phyloP scores from a whole-genome alignment of 2,113 vertebrate genomes.

The Thomomys bottae region DNA sequence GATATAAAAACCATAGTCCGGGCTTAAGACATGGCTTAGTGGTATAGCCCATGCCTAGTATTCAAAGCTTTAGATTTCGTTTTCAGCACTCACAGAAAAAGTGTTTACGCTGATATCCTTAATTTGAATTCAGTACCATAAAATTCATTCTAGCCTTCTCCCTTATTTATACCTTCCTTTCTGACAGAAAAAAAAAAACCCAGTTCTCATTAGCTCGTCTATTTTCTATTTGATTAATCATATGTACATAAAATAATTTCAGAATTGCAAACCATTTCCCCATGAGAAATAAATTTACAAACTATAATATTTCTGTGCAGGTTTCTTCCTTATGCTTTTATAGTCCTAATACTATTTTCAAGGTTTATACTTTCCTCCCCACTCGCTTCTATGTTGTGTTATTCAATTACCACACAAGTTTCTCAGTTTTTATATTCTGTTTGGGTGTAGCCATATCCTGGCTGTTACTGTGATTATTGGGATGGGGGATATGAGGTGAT shows the following conservation, averaged over 20 bases:
- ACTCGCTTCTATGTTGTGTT: not conserved
- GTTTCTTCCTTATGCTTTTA: slow-evolving; percentile 6
- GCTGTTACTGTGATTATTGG: slow-evolving; percentile 23
- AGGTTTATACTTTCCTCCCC: slow-evolving; percentile 27
- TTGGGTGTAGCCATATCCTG: not conserved
- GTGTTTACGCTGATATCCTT: not conserved
- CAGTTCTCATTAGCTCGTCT: not conserved
- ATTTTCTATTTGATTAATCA: slow-evolving; percentile 46
- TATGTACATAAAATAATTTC: slow-evolving; percentile 19
- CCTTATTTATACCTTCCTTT: slow-evolving; percentile 31
- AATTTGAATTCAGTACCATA: slow-evolving; percentile 6
- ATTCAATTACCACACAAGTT: not conserved
- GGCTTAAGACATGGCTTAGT: not conserved
- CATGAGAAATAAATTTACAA: slow-evolving; percentile 48
- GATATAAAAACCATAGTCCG: not conserved
- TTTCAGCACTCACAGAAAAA: not conserved
- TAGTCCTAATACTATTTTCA: slow-evolving; percentile 29
- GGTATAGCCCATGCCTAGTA: too few species aligned
- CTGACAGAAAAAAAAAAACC: not conserved
- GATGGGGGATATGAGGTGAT: not conserved
- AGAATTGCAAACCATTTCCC: slow-evolving; percentile 22
- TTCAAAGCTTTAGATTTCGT: not conserved
- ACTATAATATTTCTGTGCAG: not conserved
- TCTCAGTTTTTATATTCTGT: slow-evolving; percentile 27
- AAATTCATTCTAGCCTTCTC: slow-evolving; percentile 14